These are phyloP conservation scores for Agrotis puta DNA, from an alignment of 2,888 invertebrate genomes.

Conservation along the genomic window DNA sequence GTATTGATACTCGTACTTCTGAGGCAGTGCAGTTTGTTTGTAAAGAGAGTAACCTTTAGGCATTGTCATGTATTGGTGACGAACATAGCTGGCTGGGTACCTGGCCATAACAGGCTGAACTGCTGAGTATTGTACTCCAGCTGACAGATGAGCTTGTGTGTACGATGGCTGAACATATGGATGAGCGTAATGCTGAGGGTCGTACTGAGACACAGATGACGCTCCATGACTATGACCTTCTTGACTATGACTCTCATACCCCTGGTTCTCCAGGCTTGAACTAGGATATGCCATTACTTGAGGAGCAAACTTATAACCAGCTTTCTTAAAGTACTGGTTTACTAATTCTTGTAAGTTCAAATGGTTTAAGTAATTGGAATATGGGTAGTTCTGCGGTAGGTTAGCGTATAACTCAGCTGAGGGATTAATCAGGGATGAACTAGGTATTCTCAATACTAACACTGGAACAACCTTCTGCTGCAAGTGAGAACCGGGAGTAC, in stretches of 20 bases:
- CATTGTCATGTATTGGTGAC: slow-evolving; percentile 75
- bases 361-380: slow-evolving; percentile 89
- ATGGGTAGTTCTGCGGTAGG: slow-evolving; percentile 89
- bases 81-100: slow-evolving; percentile 82
- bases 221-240: slow-evolving; percentile 48
- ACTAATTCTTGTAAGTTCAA: slow-evolving; percentile 90
- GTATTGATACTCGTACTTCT: slow-evolving; percentile 82
- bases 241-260: slow-evolving; percentile 60
- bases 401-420: slow-evolving; percentile 90
- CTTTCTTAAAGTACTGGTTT: slow-evolving; percentile 88
- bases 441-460: slow-evolving; percentile 90
- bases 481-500: slow-evolving; percentile 78
- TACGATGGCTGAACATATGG: slow-evolving; percentile 85
- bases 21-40: slow-evolving; percentile 78
- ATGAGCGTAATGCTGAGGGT: slow-evolving; percentile 82
- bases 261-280: slow-evolving; percentile 62
- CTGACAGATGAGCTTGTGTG: slow-evolving; percentile 83
- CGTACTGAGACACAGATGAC: slow-evolving; percentile 68
- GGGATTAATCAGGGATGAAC: slow-evolving; percentile 89
- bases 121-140: slow-evolving; percentile 86
- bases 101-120: slow-evolving; percentile 88
- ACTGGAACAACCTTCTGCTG: slow-evolving; percentile 90
- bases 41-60: slow-evolving; percentile 78
- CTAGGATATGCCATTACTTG: slow-evolving; percentile 82
- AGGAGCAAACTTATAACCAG: slow-evolving; percentile 83